Conservation (phyloP, 1,140 invertebrate species). For the Triops longicaudatus region DNA sequence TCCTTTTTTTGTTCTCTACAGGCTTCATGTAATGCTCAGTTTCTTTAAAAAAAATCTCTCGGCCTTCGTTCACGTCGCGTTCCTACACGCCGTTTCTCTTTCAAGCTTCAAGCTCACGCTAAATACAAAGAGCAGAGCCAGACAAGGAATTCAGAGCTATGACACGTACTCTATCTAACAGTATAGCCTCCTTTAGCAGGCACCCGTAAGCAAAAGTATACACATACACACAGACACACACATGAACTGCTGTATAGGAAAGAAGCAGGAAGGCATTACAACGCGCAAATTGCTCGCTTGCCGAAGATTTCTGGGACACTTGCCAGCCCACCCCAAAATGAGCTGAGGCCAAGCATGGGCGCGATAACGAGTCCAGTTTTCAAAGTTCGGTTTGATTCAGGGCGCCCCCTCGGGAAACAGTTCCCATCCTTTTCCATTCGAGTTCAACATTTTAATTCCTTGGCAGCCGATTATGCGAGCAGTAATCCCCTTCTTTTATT, state of each 20-base stretch:
- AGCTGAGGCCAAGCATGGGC: not conserved
- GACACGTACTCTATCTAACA: not conserved
- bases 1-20: not conserved
- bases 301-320: not conserved
- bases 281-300: not conserved
- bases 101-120: conserved; percentile 10
- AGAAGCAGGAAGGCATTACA: not conserved
- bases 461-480: too few species aligned
- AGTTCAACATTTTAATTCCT: not conserved
- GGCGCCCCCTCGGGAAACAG: not conserved
- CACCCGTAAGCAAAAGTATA: not conserved
- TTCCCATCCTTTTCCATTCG: not conserved
- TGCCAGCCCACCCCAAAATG: not conserved
- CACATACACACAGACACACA: not conserved
- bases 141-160: conserved; percentile 7
- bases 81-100: conserved; percentile 3
- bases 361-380: not conserved
- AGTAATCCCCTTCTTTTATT: not conserved
- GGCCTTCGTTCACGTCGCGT: not conserved
- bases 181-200: not conserved
- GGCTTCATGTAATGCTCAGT: not conserved
- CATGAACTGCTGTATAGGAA: not conserved
- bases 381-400: not conserved
- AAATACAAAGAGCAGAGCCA: not conserved
- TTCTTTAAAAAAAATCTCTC: not conserved